phyloP scores from a whole-genome alignment of 2,888 invertebrate species.

The Diabrotica balteata region DNA sequence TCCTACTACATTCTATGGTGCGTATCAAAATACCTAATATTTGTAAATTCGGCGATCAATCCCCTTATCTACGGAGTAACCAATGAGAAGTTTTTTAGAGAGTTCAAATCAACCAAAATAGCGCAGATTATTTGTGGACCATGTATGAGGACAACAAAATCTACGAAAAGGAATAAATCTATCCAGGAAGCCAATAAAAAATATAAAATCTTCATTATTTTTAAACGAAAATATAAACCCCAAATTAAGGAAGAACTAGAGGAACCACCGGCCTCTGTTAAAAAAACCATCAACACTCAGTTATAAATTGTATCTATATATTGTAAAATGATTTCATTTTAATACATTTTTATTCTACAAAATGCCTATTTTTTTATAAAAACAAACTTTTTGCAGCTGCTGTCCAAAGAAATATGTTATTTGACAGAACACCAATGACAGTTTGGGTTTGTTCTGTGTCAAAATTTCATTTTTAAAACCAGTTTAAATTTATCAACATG shows the following conservation, averaged over 20 bases:
- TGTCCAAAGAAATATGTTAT: no score
- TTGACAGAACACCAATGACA: no score
- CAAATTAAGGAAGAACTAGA: conserved; percentile 9
- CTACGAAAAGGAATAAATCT: conserved; percentile 26
- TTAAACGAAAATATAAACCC: conserved; percentile 37
- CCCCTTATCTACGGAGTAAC: conserved; percentile 80
- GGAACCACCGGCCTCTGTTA: background rate
- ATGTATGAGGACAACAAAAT: conserved; percentile 25
- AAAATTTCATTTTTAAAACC: conserved; percentile 1
- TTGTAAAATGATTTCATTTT: background rate
- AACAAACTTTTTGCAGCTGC: no score
- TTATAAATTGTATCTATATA: conserved; percentile 10
- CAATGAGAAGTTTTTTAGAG: conserved; percentile 72
- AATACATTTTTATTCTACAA: background rate
- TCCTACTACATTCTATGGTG: conserved; percentile 71
- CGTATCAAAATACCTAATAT: conserved; percentile 72
- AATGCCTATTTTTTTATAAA: no score
- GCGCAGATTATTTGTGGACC: conserved; percentile 59
- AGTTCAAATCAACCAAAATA: conserved; percentile 67
- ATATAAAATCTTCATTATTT: conserved; percentile 42
- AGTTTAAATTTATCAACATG: conserved; percentile 1
- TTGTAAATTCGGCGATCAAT: conserved; percentile 76
- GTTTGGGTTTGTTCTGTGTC: background rate
- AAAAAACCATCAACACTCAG: conserved; percentile 22
- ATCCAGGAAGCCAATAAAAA: conserved; percentile 33